Evolutionary conservation across 2,113 vertebrate genomes (phyloP), one percentile per base, ranked within the genome.

Genomic region (Zapus hudsonius): DNA sequence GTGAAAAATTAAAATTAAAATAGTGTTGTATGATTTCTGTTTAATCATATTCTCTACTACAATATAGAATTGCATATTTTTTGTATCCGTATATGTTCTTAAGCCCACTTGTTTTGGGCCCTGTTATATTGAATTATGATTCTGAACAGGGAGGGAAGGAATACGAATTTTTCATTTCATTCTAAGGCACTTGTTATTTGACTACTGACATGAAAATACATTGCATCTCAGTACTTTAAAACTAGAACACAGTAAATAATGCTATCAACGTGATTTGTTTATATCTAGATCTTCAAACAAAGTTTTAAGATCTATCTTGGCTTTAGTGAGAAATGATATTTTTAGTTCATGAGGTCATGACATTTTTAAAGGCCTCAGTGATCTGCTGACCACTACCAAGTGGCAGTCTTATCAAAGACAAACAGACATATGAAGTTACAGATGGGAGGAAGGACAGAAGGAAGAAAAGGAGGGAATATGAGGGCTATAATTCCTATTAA

Each of bases 61-160:
- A 70, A 57, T 6, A 81, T 79, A 87, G 31, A 91, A 55, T 7
- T 80, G 31, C 12, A 57, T 7, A 2, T 84, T 82, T 27, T 36
- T 74, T 92, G 44, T 85, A 9, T 9, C 31, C 47, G 69, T 70
- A 23, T 92, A 78, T 79, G 9, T 88, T 90, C n/a, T 64, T 82
- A 27, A 66, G 16, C 33, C 25, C 52, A 81, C 6, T 11, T 66
- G 9, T 87, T 82, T 82, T 33, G 36, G 44, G 22, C 87, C 59
- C 38, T 83, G 1, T 82, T 81, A 23, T 91, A 92, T 92, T 92
- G 55, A 92, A 81, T 88, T 75, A 74, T 76, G 75, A 72, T 52
- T 27, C 3, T 13, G 16, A 94, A 70, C 7, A 67, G 16, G 44
- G 31, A 87, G 87, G 19, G 22, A 75, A 80, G 40, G 47, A 75